These are phyloP conservation scores for Tetramorium parvispinum DNA, from an alignment of 1,140 invertebrate species.

Conservation along the genomic window DNA sequence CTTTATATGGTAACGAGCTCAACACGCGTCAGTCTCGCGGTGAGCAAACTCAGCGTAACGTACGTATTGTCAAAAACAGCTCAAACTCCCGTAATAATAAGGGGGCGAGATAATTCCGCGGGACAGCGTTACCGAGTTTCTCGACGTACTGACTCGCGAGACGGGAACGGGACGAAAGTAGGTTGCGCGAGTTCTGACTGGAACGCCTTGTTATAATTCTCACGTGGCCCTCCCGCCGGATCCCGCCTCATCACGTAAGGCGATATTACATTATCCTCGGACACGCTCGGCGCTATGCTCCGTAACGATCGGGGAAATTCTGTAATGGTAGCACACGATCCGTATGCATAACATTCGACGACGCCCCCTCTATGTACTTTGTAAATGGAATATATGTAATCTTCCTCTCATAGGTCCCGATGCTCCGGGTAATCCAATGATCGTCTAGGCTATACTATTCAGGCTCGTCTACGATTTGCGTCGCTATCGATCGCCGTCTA, in stretches of 20 bases:
- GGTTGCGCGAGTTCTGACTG: slow-evolving; percentile 25
- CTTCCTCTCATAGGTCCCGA: slow-evolving; percentile 37
- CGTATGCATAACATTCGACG: slow-evolving; percentile 57
- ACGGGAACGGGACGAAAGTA: slow-evolving; percentile 34
- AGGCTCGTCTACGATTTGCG: slow-evolving; percentile 35
- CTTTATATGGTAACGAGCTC: background rate
- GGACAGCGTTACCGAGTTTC: slow-evolving; percentile 8
- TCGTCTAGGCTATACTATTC: slow-evolving; percentile 40
- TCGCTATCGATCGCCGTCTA: slow-evolving; percentile 28
- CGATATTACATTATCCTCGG: slow-evolving; percentile 59
- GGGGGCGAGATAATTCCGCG: slow-evolving; percentile 10
- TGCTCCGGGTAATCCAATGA: slow-evolving; percentile 50
- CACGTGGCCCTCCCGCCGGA: slow-evolving; percentile 27
- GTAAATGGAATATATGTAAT: slow-evolving; percentile 53
- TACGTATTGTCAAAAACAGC: slow-evolving; percentile 25
- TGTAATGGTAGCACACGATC: slow-evolving; percentile 52
- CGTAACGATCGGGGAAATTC: slow-evolving; percentile 52
- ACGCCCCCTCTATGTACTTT: slow-evolving; percentile 53
- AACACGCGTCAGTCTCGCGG: background rate
- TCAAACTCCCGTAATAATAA: slow-evolving; percentile 21
- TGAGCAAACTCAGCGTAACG: background rate
- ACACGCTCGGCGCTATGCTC: slow-evolving; percentile 27
- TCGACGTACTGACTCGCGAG: slow-evolving; percentile 4
- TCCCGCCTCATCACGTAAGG: slow-evolving; percentile 45
- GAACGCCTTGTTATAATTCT: slow-evolving; percentile 50